Evolutionary conservation across 1,140 invertebrate genomes (phyloP), one percentile per base, ranked within the genome.

Genomic region (Archegozetes longisetosus): DNA sequence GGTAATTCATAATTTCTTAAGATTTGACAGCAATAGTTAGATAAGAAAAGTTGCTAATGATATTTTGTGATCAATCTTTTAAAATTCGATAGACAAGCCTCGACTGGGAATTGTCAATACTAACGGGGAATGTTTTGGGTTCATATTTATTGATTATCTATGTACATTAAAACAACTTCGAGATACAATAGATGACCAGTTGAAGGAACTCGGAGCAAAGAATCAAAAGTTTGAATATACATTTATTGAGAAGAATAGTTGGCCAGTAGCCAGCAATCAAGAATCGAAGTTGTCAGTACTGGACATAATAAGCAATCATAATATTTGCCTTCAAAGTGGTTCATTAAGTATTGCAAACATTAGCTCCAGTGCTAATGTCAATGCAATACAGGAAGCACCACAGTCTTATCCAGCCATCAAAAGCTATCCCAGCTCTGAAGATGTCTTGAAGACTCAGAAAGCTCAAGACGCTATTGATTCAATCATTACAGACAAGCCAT

Each of bases 231-330:
- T 60, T 13, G 63, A 62, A 1, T 70, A 68, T 56, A 62, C 64
- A 51, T 73, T 72, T 61, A 48, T 71, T 9, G 71, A 72, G 54
- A 60, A 62, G n/a, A 71, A 73, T 60, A 64, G 64, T 13, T 74
- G 71, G 70, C 72, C 72, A 55, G 66, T 74, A n/a, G 66, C 64
- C 48, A 22, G 47, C 4, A 56, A 61, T n/a, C 70, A 72, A 56
- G 72, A 74, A 60, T 22, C 55, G 23, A 40, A 61, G 14, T 62
- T 70, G 55, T 64, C 62, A 22, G 65, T 74, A 0, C 26, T 67
- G 23, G 72, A 74, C 59, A 64, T 72, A 32, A 28, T 72, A 26
- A 60, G 64, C 55, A 66, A 65, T 22, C 65, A 67, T 46, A 57
- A 57, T 28, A 56, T 67, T 26, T 47, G 54, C 23, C 62, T 67